Percentiles rank a stretch among this genome's conserved stretches.
Evolutionary conservation across 2,888 invertebrate genomes (phyloP).

Genomic region (Lissonota sp.): DNA sequence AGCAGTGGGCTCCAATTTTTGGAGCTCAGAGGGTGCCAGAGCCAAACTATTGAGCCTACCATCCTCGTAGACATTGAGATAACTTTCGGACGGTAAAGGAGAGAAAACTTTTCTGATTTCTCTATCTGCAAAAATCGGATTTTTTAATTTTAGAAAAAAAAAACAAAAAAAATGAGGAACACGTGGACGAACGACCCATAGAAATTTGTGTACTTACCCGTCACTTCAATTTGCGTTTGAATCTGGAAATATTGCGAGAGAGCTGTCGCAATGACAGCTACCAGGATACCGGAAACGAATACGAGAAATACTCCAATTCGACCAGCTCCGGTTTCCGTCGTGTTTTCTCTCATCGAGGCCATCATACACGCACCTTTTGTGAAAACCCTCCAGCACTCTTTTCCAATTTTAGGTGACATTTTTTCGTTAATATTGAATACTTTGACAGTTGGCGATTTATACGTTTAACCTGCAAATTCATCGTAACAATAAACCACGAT

Average conservation of each 20-base stretch:
- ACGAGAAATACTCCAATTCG: conserved; percentile 73
- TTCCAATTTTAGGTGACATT: conserved; percentile 69
- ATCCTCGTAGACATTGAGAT: conserved; percentile 77
- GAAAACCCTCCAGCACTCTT: conserved; percentile 62
- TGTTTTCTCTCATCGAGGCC: conserved; percentile 59
- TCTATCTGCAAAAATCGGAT: conserved; percentile 57
- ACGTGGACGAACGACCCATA: too few species aligned
- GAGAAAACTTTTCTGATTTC: conserved; percentile 72
- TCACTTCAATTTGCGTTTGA: conserved; percentile 59
- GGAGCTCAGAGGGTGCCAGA: conserved; percentile 60
- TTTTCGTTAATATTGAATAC: conserved; percentile 40
- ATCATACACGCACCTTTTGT: conserved; percentile 67
- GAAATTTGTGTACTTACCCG: conserved; percentile 65
- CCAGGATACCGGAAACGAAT: conserved; percentile 74
- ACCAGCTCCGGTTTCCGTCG: conserved; percentile 70
- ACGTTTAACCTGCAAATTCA: conserved; percentile 45
- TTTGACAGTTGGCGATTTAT: conserved; percentile 33
- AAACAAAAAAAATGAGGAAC: too few species aligned
- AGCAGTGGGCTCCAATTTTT: conserved; percentile 65
- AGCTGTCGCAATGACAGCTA: conserved; percentile 75
- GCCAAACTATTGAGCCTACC: conserved; percentile 70
- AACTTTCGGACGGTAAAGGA: conserved; percentile 74
- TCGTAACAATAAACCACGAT: conserved; percentile 43
- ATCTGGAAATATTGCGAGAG: conserved; percentile 75
- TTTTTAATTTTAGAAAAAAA: too few species aligned